Conservation (phyloP, 2,797 vertebrate genomes). For the Perodicticus potto region DNA sequence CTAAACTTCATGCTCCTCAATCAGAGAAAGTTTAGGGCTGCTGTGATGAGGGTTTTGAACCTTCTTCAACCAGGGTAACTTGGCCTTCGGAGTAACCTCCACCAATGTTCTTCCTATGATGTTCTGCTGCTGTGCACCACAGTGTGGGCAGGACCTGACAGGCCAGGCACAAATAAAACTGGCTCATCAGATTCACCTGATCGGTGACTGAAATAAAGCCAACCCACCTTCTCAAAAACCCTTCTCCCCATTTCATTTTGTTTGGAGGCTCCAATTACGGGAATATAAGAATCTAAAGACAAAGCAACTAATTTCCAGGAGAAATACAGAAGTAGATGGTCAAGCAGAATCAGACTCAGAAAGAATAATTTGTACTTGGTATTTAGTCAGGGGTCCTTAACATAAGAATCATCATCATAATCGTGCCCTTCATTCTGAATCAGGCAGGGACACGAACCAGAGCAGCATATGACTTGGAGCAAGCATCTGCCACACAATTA, state of each 20-base stretch:
- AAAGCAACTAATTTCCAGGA: not conserved
- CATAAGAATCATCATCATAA: not conserved
- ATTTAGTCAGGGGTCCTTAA: slow-evolving; percentile 28
- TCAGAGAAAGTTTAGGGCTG: not conserved
- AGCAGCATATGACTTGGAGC: not conserved
- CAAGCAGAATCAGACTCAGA: not conserved
- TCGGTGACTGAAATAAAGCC: not conserved
- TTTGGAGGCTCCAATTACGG: not conserved
- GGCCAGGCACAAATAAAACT: not conserved
- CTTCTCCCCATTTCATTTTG: not conserved
- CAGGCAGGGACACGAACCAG: not conserved
- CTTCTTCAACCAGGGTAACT: not conserved
- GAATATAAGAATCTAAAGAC: not conserved
- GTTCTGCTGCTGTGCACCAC: not conserved
- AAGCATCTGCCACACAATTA: not conserved
- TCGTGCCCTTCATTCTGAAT: not conserved
- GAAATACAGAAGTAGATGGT: not conserved
- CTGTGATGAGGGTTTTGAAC: not conserved
- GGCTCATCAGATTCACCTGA: not conserved
- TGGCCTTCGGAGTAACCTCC: not conserved
- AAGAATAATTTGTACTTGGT: not conserved
- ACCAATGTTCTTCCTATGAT: not conserved
- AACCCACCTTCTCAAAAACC: not conserved
- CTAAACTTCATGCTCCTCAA: not conserved
- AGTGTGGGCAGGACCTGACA: too few species aligned